These are phyloP conservation scores for Rhagonycha lutea DNA, from an alignment of 2,888 invertebrate species.

Conservation along the genomic window DNA sequence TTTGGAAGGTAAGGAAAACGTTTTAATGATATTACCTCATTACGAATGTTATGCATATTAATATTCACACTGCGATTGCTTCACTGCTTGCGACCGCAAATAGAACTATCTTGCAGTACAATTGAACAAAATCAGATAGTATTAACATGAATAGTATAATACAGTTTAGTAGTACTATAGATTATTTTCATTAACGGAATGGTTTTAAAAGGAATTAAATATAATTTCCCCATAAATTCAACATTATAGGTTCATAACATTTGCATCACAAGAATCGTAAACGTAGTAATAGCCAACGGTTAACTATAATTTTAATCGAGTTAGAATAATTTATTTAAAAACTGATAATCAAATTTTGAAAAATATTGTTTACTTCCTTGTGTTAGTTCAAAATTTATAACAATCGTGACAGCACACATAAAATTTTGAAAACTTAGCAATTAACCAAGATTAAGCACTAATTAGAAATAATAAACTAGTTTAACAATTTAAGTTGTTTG, in stretches of 20 bases:
- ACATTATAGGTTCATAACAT: not conserved
- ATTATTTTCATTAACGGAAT: not conserved
- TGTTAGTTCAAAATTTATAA: not conserved
- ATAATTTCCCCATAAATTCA: not conserved
- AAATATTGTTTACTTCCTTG: not conserved
- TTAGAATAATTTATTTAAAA: not conserved
- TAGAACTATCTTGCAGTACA: too few relatives aligned
- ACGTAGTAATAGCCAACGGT: not conserved
- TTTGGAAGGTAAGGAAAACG: too few relatives aligned
- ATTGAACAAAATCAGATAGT: too few relatives aligned
- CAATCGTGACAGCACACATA: not conserved
- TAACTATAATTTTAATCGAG: not conserved
- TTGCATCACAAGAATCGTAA: not conserved
- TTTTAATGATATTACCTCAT: too few relatives aligned
- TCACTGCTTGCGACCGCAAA: too few relatives aligned
- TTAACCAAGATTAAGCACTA: not conserved
- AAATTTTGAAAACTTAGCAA: not conserved
- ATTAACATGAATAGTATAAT: not conserved
- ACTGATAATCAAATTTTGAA: not conserved
- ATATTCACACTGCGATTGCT: too few relatives aligned
- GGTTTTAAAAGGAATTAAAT: not conserved
- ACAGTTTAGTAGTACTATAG: not conserved
- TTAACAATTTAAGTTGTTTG: conserved; percentile 9
- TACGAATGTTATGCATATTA: too few relatives aligned
- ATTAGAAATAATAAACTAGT: conserved; percentile 1